phyloP scores from a whole-genome alignment of 2,797 vertebrate genomes.

The Sebastes minor region DNA sequence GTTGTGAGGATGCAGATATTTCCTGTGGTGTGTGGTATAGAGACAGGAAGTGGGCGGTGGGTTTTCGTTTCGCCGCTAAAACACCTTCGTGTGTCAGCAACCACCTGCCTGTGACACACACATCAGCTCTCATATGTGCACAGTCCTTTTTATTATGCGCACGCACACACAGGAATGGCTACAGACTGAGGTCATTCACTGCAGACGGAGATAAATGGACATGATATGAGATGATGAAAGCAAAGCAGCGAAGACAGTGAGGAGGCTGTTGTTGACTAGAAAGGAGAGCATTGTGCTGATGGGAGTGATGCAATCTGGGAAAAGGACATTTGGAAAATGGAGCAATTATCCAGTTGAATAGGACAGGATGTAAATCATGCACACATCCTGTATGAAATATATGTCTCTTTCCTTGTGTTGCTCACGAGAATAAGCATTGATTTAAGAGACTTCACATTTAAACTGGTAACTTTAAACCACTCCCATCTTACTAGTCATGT shows the following conservation, averaged over 20 bases:
- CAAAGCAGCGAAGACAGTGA: constrained; percentile 47
- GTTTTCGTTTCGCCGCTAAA: constrained; percentile 4
- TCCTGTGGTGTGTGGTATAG: constrained; percentile 61
- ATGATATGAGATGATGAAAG: constrained; percentile 46
- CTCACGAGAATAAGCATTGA: neutral
- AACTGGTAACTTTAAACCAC: neutral
- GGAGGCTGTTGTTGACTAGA: constrained; percentile 62
- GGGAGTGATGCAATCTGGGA: constrained; percentile 64
- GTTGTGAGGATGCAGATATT: constrained; percentile 22
- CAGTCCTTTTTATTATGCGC: neutral
- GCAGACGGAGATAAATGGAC: constrained; percentile 39
- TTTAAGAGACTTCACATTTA: neutral
- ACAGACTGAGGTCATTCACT: constrained; percentile 48
- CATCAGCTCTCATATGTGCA: neutral
- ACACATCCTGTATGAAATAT: constrained; percentile 37
- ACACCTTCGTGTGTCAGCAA: constrained; percentile 50
- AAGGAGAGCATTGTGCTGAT: constrained; percentile 69
- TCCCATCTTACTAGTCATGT: neutral
- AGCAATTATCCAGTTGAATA: constrained; percentile 25
- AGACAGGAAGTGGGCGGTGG: constrained; percentile 57
- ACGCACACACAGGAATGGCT: constrained; percentile 10
- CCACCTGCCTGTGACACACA: constrained; percentile 30
- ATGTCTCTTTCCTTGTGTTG: neutral
- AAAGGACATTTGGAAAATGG: constrained; percentile 46
- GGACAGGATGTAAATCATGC: constrained; percentile 46